These are phyloP conservation scores for Phrynocephalus vlangalii DNA, from an alignment of 2,797 vertebrate species.

Conservation along the genomic window DNA sequence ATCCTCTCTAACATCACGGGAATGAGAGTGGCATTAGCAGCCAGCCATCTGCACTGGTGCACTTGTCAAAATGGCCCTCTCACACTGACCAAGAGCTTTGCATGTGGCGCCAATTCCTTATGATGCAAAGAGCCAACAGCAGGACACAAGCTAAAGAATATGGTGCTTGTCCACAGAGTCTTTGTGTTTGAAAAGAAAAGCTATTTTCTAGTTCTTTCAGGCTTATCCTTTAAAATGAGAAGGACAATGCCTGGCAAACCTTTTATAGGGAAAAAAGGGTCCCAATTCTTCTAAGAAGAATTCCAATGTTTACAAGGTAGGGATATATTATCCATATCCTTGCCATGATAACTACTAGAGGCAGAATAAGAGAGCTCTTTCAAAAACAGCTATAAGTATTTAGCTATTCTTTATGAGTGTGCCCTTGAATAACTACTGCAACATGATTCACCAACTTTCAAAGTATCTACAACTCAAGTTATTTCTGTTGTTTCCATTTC, in stretches of 20 bases:
- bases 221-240: background rate
- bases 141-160: background rate
- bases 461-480: background rate
- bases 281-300: background rate
- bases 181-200: background rate
- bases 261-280: background rate
- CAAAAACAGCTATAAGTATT: background rate
- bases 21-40: background rate
- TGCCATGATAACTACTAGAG: background rate
- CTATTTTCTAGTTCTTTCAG: background rate
- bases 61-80: background rate
- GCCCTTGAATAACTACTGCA: too few relatives aligned
- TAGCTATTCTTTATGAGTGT: too few relatives aligned
- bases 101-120: background rate
- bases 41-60: background rate
- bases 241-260: background rate
- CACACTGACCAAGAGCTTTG: background rate
- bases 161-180: background rate
- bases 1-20: background rate
- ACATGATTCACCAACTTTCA: background rate
- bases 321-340: background rate
- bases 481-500: background rate
- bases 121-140: background rate
- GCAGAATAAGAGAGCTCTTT: background rate
- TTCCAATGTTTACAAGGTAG: background rate